Base-by-base conservation (phyloP, 30 jellyfish, hydroid and myxozoan genomes). In the Calvadosia cruxmelitensis region DNA sequence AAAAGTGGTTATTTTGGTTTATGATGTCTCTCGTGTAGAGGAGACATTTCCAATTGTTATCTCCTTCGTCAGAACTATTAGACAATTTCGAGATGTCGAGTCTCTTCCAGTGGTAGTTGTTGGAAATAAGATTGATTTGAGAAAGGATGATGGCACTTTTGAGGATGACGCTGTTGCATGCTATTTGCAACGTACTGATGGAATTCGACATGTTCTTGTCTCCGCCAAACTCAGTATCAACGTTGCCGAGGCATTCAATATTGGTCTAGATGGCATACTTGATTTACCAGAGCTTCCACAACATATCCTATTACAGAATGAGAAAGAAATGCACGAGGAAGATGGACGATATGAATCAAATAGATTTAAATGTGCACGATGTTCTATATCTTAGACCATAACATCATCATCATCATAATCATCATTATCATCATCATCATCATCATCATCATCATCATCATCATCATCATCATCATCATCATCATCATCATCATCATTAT, bases 141-240 rank as follows among this genome's bases (percentile, higher is more conserved):
- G 20, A 51, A 34, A 16, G 3, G 86, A 76, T 34, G 66, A 67
- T 0, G 50, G 51, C 10, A 42, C 66, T 33, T 76, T 65, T 50
- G 31, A 66, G 30, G 50, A 67, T 28, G 74, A 53, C 29, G 34
- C 31, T 13, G 67, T 75, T 13, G 24, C 24, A n/a, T 35, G 66
- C 64, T 76, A 53, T 53, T 26, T 76, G 13, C 66, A 34, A 7
- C 27, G 28, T n/a, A 31, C 64, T 29, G 24, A 10, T 0, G 67
- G 28, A 2, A 73, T 29, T 15, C 72, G 86, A 28, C 78, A 76
- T 53, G 32, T 66, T 25, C 49, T 76, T 16, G 51, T 73, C 13
- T 76, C 86, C 49, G 86, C 86, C 16, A 66, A 32, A 36, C 72
- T 76, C 7, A 68, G 67, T 66, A 49, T 66, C 1, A 67, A 67